Base-by-base conservation (phyloP, 2,113 vertebrate genomes). In the Eolophus roseicapilla region DNA sequence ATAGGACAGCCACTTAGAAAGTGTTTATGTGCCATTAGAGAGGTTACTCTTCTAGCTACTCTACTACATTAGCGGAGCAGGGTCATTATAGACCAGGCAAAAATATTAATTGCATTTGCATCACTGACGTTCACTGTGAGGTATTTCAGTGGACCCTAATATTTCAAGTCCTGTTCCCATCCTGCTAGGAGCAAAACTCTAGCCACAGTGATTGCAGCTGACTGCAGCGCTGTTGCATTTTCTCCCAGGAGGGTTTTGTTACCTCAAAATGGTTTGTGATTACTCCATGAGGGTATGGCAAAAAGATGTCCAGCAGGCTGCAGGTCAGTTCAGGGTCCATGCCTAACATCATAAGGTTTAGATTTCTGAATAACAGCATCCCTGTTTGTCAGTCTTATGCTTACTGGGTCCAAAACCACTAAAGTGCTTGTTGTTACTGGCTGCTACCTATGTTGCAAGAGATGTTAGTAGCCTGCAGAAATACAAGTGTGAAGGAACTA, bases 1-100 rank as follows among this genome's bases (percentile, higher is more conserved):
- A 92, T 23, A 82, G 88, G 92, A 94, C 44, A 79, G 73, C 86
- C 76, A 75, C 69, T 95, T 91, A 46, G 44, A 90, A 86, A 94
- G 44, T 41, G 69, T 86, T 93, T 82, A 57, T 86, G 37, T 79
- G 57, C 68, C 73, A 65, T 93, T 91, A 82, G 65, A 92, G 73
- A 82, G 73, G 65, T 37, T 81, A 60, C 71, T 71, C 31, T 95
- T 89, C 47, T 82, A 93, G 82, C 52, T 69, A 64, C 47, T 67
- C 50, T 67, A 21, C 52, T 86, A 37, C 74, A 62, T 88, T 92
- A 92, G 59, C 13, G 62, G 15, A 93, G 8, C 50, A 69, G 33
- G 75, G 44, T 55, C 82, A 37, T 71, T 81, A 55, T 2, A 88
- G 52, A 62, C 10, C 52, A 82, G 20, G 67, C 33, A 90, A 25